Conservation (phyloP, 2,797 vertebrate genomes). For the Gobionotothen gibberifrons region DNA sequence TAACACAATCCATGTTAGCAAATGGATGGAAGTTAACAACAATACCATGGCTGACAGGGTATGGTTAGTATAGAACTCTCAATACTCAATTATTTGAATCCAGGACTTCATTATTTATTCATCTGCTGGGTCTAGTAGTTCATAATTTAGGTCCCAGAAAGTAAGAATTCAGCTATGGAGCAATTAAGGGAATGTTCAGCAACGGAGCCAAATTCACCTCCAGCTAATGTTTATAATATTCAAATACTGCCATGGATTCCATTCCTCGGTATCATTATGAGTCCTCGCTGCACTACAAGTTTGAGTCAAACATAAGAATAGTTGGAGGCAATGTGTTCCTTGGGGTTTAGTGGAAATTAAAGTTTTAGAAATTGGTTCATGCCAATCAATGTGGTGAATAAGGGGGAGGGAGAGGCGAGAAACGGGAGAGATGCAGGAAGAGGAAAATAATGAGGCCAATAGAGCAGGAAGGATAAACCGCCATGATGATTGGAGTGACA, state of each 20-base stretch:
- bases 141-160: conserved; percentile 77
- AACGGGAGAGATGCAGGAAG: conserved; percentile 64
- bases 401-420: conserved; percentile 51
- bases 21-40: conserved; percentile 48
- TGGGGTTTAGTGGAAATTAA: conserved; percentile 80
- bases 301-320: conserved; percentile 73
- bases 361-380: conserved; percentile 82
- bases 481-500: conserved; percentile 78
- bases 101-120: conserved; percentile 72
- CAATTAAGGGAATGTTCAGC: conserved; percentile 80
- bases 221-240: conserved; percentile 83
- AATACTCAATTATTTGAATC: conserved; percentile 68
- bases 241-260: conserved; percentile 68
- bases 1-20: conserved; percentile 36
- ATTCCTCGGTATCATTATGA: conserved; percentile 77
- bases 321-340: conserved; percentile 80
- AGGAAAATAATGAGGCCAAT: conserved; percentile 82
- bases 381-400: conserved; percentile 73
- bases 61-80: conserved; percentile 53
- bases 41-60: conserved; percentile 41
- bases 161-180: conserved; percentile 72
- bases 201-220: conserved; percentile 73
- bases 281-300: conserved; percentile 69
- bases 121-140: conserved; percentile 70
- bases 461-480: conserved; percentile 77